Conservation (phyloP, 2,113 vertebrate species). For the Ophthalmolycus amberensis region DNA sequence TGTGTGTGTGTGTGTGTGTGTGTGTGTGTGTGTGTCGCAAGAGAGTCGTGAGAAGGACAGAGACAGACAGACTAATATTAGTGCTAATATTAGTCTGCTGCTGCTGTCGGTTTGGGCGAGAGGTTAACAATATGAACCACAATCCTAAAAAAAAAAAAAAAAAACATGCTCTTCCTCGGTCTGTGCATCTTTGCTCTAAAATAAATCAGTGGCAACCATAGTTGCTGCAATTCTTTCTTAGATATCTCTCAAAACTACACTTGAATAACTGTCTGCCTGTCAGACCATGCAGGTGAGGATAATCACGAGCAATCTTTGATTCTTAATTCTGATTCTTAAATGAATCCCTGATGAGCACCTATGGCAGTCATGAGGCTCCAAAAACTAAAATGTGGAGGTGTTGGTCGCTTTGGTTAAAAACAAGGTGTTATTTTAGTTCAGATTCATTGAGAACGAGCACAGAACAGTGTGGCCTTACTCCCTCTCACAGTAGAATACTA, state of each 20-base stretch:
- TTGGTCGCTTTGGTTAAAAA: neutral
- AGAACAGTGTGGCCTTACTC: constrained; percentile 7
- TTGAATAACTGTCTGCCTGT: neutral
- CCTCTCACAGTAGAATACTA: constrained; percentile 19
- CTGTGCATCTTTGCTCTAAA: neutral
- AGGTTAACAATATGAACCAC: constrained; percentile 27
- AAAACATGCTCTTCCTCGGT: neutral
- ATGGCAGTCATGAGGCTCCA: neutral
- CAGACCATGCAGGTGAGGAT: neutral
- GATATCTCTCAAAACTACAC: neutral
- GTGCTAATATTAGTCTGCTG: constrained; percentile 45
- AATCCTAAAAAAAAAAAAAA: constrained; percentile 3
- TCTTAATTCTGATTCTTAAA: neutral
- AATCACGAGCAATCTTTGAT: neutral
- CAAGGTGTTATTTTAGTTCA: neutral
- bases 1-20: constrained; percentile 9
- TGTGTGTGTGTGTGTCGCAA: constrained; percentile 16
- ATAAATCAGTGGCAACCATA: neutral
- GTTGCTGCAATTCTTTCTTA: neutral
- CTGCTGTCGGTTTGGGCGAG: constrained; percentile 12
- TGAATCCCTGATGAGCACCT: neutral
- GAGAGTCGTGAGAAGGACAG: constrained; percentile 4
- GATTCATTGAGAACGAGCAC: neutral
- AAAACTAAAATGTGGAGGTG: neutral
- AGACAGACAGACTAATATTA: constrained; percentile 28